These are phyloP conservation scores for Aphaenogaster floridana DNA, from an alignment of 1,140 invertebrate species.

Conservation along the genomic window DNA sequence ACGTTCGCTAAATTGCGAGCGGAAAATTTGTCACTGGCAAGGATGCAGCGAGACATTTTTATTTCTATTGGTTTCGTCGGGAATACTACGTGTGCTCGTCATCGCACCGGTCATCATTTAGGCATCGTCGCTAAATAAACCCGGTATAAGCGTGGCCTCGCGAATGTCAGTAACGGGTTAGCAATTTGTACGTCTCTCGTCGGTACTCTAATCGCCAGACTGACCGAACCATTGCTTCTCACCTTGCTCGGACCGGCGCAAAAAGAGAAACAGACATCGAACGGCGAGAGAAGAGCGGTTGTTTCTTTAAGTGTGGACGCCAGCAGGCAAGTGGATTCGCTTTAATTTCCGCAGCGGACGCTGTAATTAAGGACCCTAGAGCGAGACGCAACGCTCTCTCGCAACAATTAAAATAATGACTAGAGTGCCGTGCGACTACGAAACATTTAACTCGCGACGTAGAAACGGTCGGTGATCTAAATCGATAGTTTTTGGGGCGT, in stretches of 20 bases:
- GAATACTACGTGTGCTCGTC: neutral
- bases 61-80: neutral
- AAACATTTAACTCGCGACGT: slow-evolving; percentile 36
- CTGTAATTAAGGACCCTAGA: slow-evolving; percentile 79
- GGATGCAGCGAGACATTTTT: neutral
- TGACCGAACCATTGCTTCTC: slow-evolving; percentile 72
- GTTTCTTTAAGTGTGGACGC: slow-evolving; percentile 65
- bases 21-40: neutral
- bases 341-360: slow-evolving; percentile 71
- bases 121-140: slow-evolving; percentile 28
- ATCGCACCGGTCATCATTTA: neutral
- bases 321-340: slow-evolving; percentile 77
- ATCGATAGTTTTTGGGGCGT: slow-evolving; percentile 67
- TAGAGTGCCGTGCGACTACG: slow-evolving; percentile 54
- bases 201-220: slow-evolving; percentile 66
- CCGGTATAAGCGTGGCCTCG: neutral
- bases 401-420: slow-evolving; percentile 85
- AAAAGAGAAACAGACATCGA: slow-evolving; percentile 41
- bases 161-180: slow-evolving; percentile 39
- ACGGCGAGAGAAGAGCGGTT: slow-evolving; percentile 61
- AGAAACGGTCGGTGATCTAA: slow-evolving; percentile 74
- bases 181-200: slow-evolving; percentile 55
- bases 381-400: slow-evolving; percentile 70
- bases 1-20: neutral
- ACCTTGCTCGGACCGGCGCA: slow-evolving; percentile 39